Conservation (phyloP, 2,113 vertebrate species). For the Pavo muticus region DNA sequence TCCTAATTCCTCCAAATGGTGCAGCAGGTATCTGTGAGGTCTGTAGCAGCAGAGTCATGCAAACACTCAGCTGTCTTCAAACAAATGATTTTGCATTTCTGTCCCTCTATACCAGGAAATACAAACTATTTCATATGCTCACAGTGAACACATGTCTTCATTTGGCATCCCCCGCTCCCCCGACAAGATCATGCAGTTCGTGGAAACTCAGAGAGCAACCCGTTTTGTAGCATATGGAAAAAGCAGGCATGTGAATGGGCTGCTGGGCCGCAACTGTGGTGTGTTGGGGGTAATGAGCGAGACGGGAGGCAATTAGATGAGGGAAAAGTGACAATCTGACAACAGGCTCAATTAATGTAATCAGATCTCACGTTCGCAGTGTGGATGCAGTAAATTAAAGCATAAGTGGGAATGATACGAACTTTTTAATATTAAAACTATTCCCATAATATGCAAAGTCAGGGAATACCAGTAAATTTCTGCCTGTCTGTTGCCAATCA, state of each 20-base stretch:
- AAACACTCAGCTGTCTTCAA: neutral
- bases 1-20: neutral
- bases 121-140: rapidly evolving
- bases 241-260: neutral
- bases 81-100: neutral
- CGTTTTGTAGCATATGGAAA: neutral
- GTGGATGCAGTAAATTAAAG: constrained; percentile 28
- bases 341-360: constrained; percentile 50
- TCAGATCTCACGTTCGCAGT: constrained; percentile 10
- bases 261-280: constrained; percentile 7
- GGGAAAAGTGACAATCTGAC: constrained; percentile 62
- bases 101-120: neutral
- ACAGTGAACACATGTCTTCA: neutral
- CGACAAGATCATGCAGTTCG: neutral
- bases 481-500: constrained; percentile 35
- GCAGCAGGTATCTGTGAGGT: rapidly evolving
- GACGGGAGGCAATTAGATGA: constrained; percentile 22
- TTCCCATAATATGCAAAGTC: constrained; percentile 48
- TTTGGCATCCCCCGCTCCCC: neutral
- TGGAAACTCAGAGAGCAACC: neutral
- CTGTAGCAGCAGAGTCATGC: neutral
- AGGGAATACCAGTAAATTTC: constrained; percentile 10
- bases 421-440: constrained; percentile 60
- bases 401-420: neutral
- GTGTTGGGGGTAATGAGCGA: neutral